Percentiles rank a stretch among this genome's conserved stretches.
phyloP scores from a whole-genome alignment of 2,797 vertebrate genomes.

The Tauraco hartlaubi region DNA sequence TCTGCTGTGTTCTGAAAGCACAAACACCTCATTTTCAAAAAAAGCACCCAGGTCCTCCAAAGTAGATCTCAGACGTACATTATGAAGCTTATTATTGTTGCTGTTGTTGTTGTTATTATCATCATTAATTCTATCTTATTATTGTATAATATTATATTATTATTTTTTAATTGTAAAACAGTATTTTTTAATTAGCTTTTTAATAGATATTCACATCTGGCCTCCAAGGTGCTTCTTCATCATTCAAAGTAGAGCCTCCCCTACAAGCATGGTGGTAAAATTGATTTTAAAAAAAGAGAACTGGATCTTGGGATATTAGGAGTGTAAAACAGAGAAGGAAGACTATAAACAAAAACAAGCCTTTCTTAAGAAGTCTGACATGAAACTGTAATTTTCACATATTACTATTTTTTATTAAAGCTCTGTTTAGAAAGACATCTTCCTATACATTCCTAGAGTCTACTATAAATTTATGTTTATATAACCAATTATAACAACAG shows the following conservation, averaged over 20 bases:
- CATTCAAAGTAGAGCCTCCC: background rate
- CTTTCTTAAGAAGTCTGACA: background rate
- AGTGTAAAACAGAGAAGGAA: background rate
- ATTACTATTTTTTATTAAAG: background rate
- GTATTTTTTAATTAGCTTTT: background rate
- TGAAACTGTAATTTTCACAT: background rate
- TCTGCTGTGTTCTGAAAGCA: background rate
- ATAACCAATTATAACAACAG: background rate
- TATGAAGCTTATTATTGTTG: background rate
- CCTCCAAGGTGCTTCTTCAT: background rate
- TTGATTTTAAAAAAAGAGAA: background rate
- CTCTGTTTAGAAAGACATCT: background rate
- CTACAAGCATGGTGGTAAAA: background rate
- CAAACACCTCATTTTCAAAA: background rate
- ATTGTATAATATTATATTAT: no score
- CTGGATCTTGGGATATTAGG: background rate
- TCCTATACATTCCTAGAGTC: background rate
- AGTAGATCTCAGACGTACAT: background rate
- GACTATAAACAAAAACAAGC: background rate
- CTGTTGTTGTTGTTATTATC: no score
- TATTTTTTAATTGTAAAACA: background rate
- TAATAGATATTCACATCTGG: background rate
- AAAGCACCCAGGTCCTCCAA: background rate
- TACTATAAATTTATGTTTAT: background rate
- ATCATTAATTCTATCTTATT: no score